phyloP scores from a whole-genome alignment of 2,797 vertebrate genomes.

The Chlorospingus semifuscus region DNA sequence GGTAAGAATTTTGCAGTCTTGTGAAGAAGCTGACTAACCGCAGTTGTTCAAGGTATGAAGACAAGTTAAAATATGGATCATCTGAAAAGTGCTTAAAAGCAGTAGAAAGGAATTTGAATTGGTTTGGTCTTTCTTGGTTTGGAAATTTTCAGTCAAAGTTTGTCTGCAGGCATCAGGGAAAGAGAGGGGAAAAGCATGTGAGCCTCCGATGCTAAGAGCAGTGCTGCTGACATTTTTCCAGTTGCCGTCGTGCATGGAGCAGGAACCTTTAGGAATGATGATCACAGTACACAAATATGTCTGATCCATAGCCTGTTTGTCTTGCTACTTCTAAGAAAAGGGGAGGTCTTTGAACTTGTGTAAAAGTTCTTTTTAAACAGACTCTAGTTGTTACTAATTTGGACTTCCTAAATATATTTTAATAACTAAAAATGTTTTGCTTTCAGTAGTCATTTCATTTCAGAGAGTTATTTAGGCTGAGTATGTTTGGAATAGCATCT shows the following conservation, averaged over 20 bases:
- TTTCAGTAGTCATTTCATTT: not conserved
- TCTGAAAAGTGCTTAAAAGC: not conserved
- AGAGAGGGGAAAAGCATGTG: fast-evolving
- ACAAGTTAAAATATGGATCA: not conserved
- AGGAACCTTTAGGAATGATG: not conserved
- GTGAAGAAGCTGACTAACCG: not conserved
- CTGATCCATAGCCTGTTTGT: not conserved
- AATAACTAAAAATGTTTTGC: not conserved
- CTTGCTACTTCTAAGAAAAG: not conserved
- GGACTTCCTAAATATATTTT: not conserved
- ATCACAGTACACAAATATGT: not conserved
- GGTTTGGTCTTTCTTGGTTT: not conserved
- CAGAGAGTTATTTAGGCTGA: not conserved
- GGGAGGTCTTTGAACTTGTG: not conserved
- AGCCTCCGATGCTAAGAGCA: not conserved
- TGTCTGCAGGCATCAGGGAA: not conserved
- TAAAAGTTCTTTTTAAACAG: not conserved
- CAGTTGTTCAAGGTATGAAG: not conserved
- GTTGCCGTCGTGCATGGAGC: not conserved
- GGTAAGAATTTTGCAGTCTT: not conserved
- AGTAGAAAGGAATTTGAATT: not conserved
- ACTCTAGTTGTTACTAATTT: not conserved
- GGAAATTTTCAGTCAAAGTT: not conserved
- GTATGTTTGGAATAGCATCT: not conserved
- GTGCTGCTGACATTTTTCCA: not conserved